Evolutionary conservation across 2,888 invertebrate species (phyloP).

Genomic region (Macrophya annulata): DNA sequence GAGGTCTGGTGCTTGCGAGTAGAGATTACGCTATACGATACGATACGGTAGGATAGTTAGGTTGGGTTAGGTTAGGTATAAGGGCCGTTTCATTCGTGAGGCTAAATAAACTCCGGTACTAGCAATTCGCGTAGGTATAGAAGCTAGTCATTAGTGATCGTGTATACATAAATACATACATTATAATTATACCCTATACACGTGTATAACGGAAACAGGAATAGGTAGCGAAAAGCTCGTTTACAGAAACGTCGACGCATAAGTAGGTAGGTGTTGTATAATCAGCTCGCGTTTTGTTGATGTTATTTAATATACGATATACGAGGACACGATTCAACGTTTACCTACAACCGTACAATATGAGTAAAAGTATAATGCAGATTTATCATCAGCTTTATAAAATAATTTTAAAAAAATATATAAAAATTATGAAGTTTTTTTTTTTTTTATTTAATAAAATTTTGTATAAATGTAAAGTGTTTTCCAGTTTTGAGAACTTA

Average conservation of each 20-base stretch:
- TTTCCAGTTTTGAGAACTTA: not conserved
- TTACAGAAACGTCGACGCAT: conserved; percentile 17
- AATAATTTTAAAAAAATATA: too few relatives aligned
- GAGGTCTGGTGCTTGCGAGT: conserved; percentile 16
- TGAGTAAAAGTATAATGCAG: not conserved
- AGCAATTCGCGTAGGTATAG: conserved; percentile 27
- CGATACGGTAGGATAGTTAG: conserved; percentile 8
- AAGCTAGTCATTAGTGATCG: conserved; percentile 33
- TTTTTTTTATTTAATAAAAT: not conserved
- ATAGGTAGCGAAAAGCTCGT: not conserved
- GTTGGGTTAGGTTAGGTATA: not conserved
- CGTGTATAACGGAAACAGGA: not conserved
- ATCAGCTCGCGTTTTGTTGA: not conserved
- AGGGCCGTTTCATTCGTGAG: conserved; percentile 12
- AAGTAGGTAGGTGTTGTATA: not conserved
- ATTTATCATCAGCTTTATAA: too few relatives aligned
- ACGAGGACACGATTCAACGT: too few relatives aligned
- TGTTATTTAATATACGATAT: not conserved
- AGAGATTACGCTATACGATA: conserved; percentile 36
- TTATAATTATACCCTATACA: conserved; percentile 27
- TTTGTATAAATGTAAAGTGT: not conserved
- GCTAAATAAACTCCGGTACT: conserved; percentile 45
- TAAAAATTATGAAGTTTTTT: too few relatives aligned
- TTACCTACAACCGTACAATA: not conserved
- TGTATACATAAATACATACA: conserved; percentile 32